Conservation (phyloP, 2,888 invertebrate species). For the Schrankia costaestrigalis region DNA sequence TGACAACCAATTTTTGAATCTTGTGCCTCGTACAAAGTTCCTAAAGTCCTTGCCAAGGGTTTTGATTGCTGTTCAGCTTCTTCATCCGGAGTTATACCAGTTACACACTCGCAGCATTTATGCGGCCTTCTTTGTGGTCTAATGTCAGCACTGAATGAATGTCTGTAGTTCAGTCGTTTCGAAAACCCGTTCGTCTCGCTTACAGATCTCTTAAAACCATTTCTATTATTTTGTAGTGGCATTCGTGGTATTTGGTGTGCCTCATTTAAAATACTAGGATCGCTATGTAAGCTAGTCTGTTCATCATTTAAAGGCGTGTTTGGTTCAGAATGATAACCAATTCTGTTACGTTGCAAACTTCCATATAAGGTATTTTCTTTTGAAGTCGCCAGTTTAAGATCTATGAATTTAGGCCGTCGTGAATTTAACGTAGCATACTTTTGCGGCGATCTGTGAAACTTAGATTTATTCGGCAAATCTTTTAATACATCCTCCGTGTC, state of each 20-base stretch:
- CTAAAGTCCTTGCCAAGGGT: constrained; percentile 64
- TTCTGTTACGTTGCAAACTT: constrained; percentile 66
- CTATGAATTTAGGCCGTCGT: constrained; percentile 73
- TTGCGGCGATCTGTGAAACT: constrained; percentile 74
- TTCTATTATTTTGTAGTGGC: constrained; percentile 69
- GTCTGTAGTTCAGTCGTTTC: constrained; percentile 71
- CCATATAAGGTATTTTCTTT: constrained; percentile 64
- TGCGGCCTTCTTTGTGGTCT: constrained; percentile 67
- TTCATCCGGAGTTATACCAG: constrained; percentile 68
- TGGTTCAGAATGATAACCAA: constrained; percentile 76
- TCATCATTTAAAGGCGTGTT: constrained; percentile 69
- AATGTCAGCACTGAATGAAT: constrained; percentile 73
- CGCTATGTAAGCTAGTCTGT: constrained; percentile 50
- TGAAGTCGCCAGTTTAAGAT: constrained; percentile 53
- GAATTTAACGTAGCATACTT: constrained; percentile 74
- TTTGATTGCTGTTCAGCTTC: constrained; percentile 52
- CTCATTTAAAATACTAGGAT: constrained; percentile 61
- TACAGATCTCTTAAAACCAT: constrained; percentile 68
- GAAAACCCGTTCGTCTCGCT: constrained; percentile 74
- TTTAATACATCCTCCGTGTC: constrained; percentile 75
- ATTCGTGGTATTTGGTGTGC: constrained; percentile 71
- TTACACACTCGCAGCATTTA: constrained; percentile 75
- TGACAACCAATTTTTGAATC: constrained; percentile 86
- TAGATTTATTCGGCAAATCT: constrained; percentile 71
- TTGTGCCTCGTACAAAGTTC: constrained; percentile 75